phyloP scores from a whole-genome alignment of 2,113 vertebrate genomes.

The Sciurus niger region DNA sequence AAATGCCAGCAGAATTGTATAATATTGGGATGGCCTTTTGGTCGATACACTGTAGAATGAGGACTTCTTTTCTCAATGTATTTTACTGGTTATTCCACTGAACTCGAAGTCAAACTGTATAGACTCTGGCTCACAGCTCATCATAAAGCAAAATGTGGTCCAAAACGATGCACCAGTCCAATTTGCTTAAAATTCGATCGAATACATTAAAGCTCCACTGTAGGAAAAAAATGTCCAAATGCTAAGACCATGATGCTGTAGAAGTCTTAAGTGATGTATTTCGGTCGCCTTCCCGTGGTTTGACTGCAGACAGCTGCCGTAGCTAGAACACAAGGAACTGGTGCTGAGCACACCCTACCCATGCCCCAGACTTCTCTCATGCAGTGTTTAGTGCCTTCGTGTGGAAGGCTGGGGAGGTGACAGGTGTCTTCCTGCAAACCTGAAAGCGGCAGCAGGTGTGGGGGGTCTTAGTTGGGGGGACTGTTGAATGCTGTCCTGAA shows the following conservation, averaged over 20 bases:
- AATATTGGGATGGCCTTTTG: not conserved
- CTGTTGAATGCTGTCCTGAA: not conserved
- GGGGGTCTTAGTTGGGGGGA: too few species aligned
- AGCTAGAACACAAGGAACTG: conserved; percentile 5
- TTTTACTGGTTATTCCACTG: conserved; percentile 39
- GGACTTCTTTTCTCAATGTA: not conserved
- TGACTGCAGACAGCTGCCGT: not conserved
- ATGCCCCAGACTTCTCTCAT: not conserved
- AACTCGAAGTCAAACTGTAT: not conserved
- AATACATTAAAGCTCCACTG: not conserved
- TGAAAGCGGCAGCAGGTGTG: not conserved
- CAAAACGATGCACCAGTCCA: not conserved
- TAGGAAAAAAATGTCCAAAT: not conserved
- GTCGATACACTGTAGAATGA: not conserved
- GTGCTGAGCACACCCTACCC: not conserved
- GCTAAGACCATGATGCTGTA: not conserved
- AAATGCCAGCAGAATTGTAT: conserved; percentile 14
- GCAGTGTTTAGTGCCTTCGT: not conserved
- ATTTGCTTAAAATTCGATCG: not conserved
- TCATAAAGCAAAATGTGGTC: conserved; percentile 59
- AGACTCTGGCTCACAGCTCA: not conserved
- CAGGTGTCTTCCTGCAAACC: not conserved
- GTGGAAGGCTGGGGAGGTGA: not conserved
- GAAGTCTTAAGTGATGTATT: not conserved
- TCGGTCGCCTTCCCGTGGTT: not conserved